Evolutionary conservation across 2,888 invertebrate species (phyloP).

Genomic region (Merodon equestris): DNA sequence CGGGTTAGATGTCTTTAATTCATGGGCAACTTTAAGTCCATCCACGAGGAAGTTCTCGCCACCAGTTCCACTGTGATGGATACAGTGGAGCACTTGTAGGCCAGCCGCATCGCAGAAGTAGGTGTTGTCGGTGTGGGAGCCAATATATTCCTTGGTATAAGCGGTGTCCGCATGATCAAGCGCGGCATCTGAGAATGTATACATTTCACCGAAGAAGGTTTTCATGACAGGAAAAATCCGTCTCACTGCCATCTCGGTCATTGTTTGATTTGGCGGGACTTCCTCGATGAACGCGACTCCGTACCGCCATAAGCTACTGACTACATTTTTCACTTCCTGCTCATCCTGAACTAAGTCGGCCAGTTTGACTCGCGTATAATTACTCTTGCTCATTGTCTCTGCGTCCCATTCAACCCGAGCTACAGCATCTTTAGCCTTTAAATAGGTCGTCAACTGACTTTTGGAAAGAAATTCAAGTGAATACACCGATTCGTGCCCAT

Average conservation of each 20-base stretch:
- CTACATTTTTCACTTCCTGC: conserved; percentile 79
- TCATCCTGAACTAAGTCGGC: conserved; percentile 80
- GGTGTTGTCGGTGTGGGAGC: conserved; percentile 88
- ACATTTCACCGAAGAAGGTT: conserved; percentile 88
- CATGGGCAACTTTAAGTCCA: conserved; percentile 84
- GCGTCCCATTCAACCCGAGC: conserved; percentile 80
- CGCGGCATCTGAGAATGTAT: conserved; percentile 81
- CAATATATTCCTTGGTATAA: conserved; percentile 84
- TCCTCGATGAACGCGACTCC: conserved; percentile 78
- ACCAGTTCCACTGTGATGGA: conserved; percentile 82
- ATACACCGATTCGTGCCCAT: conserved; percentile 81
- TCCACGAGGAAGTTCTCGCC: conserved; percentile 88
- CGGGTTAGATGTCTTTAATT: conserved; percentile 80
- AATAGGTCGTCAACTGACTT: conserved; percentile 71
- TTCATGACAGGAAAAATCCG: conserved; percentile 83
- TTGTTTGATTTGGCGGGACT: conserved; percentile 74
- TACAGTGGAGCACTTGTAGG: conserved; percentile 82
- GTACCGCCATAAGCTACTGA: conserved; percentile 77
- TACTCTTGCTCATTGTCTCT: conserved; percentile 76
- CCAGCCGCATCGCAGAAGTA: conserved; percentile 88
- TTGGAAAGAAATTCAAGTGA: conserved; percentile 79
- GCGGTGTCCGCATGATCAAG: conserved; percentile 85
- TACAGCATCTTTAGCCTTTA: conserved; percentile 67
- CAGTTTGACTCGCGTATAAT: conserved; percentile 78
- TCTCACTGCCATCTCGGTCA: conserved; percentile 80